Evolutionary conservation across 2,888 invertebrate species (phyloP).

Genomic region (Drosophila gaucha): DNA sequence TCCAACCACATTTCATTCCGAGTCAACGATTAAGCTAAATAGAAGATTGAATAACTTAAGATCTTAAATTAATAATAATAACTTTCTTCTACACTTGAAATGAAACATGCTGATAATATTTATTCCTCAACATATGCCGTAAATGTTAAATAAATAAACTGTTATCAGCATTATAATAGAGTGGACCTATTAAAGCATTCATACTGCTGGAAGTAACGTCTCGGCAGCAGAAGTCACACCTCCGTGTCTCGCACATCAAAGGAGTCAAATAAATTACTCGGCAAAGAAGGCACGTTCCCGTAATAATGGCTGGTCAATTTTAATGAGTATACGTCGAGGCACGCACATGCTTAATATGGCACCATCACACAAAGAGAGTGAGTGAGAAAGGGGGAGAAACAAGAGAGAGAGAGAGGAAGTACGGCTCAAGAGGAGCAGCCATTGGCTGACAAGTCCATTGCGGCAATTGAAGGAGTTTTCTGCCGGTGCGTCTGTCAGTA

Average conservation of each 20-base stretch:
- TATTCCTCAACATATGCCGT: constrained; percentile 33
- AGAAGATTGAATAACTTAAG: not conserved
- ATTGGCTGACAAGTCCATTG: constrained; percentile 52
- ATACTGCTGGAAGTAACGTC: constrained; percentile 5
- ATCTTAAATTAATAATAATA: not conserved
- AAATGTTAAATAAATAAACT: constrained; percentile 66
- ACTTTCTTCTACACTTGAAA: not conserved
- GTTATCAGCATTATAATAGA: constrained; percentile 40
- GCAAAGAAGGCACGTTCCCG: constrained; percentile 69
- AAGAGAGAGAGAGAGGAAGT: not conserved
- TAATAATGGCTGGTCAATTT: constrained; percentile 79
- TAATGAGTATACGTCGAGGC: constrained; percentile 75
- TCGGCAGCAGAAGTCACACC: constrained; percentile 18
- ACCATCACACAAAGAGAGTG: constrained; percentile 6
- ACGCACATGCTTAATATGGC: constrained; percentile 44
- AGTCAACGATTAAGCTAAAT: not conserved
- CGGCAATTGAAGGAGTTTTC: constrained; percentile 63
- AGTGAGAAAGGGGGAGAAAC: not conserved
- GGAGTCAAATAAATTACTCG: constrained; percentile 68
- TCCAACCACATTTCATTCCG: not conserved
- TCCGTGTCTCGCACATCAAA: constrained; percentile 32
- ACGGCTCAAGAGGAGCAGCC: constrained; percentile 18
- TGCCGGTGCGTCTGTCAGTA: constrained; percentile 48
- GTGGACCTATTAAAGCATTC: constrained; percentile 45
- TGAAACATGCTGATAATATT: not conserved